These are phyloP conservation scores for Chrysotoxum bicinctum DNA, from an alignment of 2,888 invertebrate species.

Conservation along the genomic window DNA sequence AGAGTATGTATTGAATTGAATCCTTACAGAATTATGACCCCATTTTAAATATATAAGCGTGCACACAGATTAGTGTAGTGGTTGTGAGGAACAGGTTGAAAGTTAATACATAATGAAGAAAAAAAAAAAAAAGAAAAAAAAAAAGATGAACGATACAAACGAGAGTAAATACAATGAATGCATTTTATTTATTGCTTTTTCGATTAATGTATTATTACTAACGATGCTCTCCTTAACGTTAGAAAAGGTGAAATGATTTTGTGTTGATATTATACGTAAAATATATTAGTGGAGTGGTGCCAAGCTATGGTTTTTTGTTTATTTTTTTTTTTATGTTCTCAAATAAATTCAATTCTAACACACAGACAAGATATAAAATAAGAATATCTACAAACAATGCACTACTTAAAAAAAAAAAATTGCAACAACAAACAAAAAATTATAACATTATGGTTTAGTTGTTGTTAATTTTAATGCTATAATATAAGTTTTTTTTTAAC, in stretches of 20 bases:
- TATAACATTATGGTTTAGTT: conserved; percentile 55
- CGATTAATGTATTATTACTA: conserved; percentile 23
- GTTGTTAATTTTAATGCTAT: conserved; percentile 53
- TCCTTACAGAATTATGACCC: conserved; percentile 5
- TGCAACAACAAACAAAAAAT: conserved; percentile 7
- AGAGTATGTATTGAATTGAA: background rate
- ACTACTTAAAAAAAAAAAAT: conserved; percentile 42
- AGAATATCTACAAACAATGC: conserved; percentile 43
- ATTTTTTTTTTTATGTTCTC: background rate
- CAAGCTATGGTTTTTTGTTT: background rate
- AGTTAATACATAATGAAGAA: conserved; percentile 13
- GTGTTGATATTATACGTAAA: conserved; percentile 42
- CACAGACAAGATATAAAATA: conserved; percentile 43
- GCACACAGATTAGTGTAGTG: conserved; percentile 63
- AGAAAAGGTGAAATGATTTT: conserved; percentile 51
- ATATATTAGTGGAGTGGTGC: conserved; percentile 33
- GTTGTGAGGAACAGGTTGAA: conserved; percentile 19
- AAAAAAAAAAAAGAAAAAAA: conserved; percentile 1
- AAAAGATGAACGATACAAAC: background rate
- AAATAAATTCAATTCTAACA: conserved; percentile 28
- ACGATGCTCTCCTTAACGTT: conserved; percentile 71
- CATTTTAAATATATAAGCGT: conserved; percentile 44
- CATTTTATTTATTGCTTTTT: conserved; percentile 40
- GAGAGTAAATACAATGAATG: conserved; percentile 41
- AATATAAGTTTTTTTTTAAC: conserved; percentile 35